Percentiles rank a stretch among this genome's conserved stretches.
phyloP scores from a whole-genome alignment of 2,797 vertebrate genomes.

The Hylomyscus alleni region DNA sequence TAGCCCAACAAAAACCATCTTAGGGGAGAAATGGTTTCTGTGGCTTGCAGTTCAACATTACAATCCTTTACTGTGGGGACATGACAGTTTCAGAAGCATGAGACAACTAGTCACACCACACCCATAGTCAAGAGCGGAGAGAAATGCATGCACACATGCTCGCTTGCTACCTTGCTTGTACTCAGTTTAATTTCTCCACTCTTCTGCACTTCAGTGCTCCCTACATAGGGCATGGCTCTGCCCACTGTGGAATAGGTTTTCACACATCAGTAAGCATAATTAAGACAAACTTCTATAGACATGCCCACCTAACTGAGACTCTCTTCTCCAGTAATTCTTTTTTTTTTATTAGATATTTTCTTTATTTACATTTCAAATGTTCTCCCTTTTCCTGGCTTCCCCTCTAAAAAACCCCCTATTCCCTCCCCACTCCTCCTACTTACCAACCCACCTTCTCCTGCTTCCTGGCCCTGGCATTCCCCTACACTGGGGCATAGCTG shows the following conservation, averaged over 20 bases:
- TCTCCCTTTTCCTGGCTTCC: no score
- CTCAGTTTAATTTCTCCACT: background rate
- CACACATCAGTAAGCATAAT: background rate
- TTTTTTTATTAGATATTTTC: no score
- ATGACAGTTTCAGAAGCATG: background rate
- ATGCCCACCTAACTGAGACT: background rate
- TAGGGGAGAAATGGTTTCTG: background rate
- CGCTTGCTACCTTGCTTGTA: background rate
- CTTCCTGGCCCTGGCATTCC: no score
- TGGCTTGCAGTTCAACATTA: background rate
- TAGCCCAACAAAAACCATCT: background rate
- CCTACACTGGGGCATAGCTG: no score
- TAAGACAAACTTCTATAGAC: background rate
- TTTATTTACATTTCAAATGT: no score
- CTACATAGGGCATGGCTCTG: background rate
- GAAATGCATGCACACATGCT: background rate
- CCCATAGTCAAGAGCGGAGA: background rate
- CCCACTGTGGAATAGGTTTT: background rate
- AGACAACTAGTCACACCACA: background rate
- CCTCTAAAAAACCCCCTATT: no score
- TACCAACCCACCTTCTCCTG: no score
- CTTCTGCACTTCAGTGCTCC: background rate
- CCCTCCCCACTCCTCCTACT: no score
- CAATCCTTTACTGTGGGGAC: background rate
- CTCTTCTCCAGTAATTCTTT: background rate